Evolutionary conservation across 2,888 invertebrate genomes (phyloP).

Genomic region (Boloria selene): DNA sequence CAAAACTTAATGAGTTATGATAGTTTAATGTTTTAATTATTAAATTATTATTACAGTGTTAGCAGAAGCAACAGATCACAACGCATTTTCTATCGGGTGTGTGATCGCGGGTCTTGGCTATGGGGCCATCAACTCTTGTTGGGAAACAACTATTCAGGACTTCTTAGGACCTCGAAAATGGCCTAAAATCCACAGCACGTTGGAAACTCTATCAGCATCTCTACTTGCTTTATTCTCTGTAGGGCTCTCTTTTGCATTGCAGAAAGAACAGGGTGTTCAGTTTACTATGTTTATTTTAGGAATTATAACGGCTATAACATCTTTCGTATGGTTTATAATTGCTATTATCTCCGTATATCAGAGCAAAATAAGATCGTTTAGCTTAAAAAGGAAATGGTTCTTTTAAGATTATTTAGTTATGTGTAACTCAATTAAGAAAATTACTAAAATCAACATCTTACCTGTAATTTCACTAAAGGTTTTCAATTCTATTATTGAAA

Average conservation of each 20-base stretch:
- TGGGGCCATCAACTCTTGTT: slow-evolving; percentile 72
- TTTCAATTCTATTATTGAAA: neutral
- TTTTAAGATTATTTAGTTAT: slow-evolving; percentile 20
- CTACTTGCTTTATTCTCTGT: slow-evolving; percentile 59
- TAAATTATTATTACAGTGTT: slow-evolving; percentile 56
- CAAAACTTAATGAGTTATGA: too few species aligned
- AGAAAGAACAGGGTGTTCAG: slow-evolving; percentile 58
- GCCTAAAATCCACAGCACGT: slow-evolving; percentile 72
- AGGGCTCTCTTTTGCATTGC: slow-evolving; percentile 58
- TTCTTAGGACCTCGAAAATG: slow-evolving; percentile 76
- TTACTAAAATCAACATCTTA: neutral
- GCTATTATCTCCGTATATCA: slow-evolving; percentile 56
- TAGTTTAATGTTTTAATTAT: neutral
- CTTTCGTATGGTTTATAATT: slow-evolving; percentile 63
- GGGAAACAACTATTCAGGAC: slow-evolving; percentile 72
- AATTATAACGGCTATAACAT: slow-evolving; percentile 54
- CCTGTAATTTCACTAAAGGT: neutral
- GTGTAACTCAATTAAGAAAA: neutral
- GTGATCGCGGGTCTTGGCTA: slow-evolving; percentile 77
- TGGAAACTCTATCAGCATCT: slow-evolving; percentile 70
- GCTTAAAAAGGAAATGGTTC: slow-evolving; percentile 42
- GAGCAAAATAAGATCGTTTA: slow-evolving; percentile 58
- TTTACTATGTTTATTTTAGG: slow-evolving; percentile 62
- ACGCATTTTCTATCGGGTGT: slow-evolving; percentile 74
- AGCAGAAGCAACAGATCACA: slow-evolving; percentile 66